Conservation (phyloP, 1,140 invertebrate genomes). For the Hyles euphorbiae region DNA sequence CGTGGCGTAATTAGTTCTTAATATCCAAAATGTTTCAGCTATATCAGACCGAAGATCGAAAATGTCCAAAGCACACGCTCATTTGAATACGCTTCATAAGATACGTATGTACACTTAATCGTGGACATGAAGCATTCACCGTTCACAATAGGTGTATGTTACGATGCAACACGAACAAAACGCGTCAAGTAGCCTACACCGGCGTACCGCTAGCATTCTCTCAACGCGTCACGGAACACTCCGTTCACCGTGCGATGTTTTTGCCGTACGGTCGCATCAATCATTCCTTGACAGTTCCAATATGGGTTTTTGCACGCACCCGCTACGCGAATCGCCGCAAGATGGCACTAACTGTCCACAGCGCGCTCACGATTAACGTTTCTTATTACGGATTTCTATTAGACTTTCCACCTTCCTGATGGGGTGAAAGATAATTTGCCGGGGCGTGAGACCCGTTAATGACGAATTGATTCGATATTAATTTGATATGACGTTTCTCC, state of each 20-base stretch:
- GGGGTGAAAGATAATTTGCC: conserved; percentile 66
- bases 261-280: conserved; percentile 56
- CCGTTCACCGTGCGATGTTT: conserved; percentile 56
- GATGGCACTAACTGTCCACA: conserved; percentile 59
- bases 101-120: too few relatives aligned
- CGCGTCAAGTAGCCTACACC: conserved; percentile 31
- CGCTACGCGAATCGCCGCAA: conserved; percentile 48
- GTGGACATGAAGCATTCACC: too few relatives aligned
- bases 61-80: too few relatives aligned
- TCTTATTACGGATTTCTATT: conserved; percentile 72
- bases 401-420: conserved; percentile 67
- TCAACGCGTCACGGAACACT: conserved; percentile 49
- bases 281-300: conserved; percentile 72
- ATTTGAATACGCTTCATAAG: too few relatives aligned
- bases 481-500: conserved; percentile 27
- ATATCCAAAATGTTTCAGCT: too few relatives aligned
- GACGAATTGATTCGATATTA: conserved; percentile 71
- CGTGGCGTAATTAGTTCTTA: too few relatives aligned
- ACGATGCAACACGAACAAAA: neutral
- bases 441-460: conserved; percentile 69
- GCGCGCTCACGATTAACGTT: conserved; percentile 65
- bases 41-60: too few relatives aligned
- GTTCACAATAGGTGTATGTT: too few relatives aligned
- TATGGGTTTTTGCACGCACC: conserved; percentile 61
- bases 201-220: conserved; percentile 14